Base-by-base conservation (phyloP, 2,113 vertebrate species). In the Echinops telfairi region DNA sequence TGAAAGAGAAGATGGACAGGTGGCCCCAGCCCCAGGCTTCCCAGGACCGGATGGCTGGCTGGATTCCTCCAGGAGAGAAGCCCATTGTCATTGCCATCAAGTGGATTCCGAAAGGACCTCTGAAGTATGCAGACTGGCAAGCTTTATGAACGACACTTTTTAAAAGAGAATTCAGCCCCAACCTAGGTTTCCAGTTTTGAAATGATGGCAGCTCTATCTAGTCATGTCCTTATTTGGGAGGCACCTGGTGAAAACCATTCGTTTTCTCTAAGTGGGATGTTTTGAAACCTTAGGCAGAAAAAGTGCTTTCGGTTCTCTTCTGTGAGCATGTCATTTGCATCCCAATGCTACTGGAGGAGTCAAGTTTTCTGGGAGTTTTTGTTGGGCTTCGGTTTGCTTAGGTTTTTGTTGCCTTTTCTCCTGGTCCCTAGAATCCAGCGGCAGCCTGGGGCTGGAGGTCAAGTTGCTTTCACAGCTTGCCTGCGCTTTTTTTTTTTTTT, bases 401-500 rank as follows among this genome's bases (percentile, higher is more conserved):
- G n/a, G 80, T 25, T 95, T 66, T 62, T 64, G 22, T 87, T 77
- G 29, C 77, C 57, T 77, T 81, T 9, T 60, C 17, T 12, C 38
- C n/a, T 89, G 29, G 27, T 33, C 38, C 57, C 70, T 80, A 47
- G 64, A 57, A 64, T 43, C 87, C 8, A 40, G 33, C 70, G 70
- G 40, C 3, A 10, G 68, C 71, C 31, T 0, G 22, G 40, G 68
- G 25, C 60, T 3, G 10, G 12, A 81, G 92, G 84, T 96, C 92
- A 90, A 71, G 78, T 57, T 92, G 81, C 95, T 96, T 96, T 84
- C 62, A 68, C 71, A 89, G 86, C 73, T 83, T 86, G 82, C 93
- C 58, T 62, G 71, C 0, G 0, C 93, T 95, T 87, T 53, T 53
- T 47, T 47, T 47, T 93, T 58, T 91, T 88, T 83, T n/a, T 64